Evolutionary conservation across 2,888 invertebrate species (phyloP).

Genomic region (Noctua janthe): DNA sequence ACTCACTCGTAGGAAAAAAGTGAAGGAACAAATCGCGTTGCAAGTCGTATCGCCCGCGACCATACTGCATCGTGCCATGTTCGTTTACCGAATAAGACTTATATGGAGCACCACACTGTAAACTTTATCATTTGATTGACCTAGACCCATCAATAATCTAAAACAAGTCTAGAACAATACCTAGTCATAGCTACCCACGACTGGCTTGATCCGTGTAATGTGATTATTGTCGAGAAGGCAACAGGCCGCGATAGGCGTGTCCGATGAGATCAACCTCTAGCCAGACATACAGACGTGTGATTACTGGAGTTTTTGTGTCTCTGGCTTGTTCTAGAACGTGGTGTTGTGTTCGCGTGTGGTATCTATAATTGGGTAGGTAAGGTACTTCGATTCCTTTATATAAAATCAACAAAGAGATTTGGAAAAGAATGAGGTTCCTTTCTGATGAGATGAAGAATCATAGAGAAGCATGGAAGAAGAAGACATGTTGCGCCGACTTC

Average conservation of each 20-base stretch:
- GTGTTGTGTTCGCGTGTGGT: background rate
- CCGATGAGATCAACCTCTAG: slow-evolving; percentile 50
- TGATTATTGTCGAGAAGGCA: slow-evolving; percentile 14
- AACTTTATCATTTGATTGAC: background rate
- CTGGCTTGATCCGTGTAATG: slow-evolving; percentile 16
- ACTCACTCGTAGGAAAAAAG: no score
- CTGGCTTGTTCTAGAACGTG: background rate
- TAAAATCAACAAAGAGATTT: background rate
- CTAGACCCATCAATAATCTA: slow-evolving; percentile 20
- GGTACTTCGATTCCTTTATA: background rate
- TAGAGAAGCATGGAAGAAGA: no score
- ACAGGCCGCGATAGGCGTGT: slow-evolving; percentile 48
- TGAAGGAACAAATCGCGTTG: no score
- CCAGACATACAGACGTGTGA: slow-evolving; percentile 30
- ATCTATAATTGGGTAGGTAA: background rate
- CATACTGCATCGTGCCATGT: background rate
- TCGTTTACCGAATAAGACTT: no score
- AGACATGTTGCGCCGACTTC: no score
- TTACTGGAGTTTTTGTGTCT: slow-evolving; percentile 43
- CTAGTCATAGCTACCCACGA: slow-evolving; percentile 12
- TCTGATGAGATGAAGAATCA: no score
- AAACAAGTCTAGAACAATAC: slow-evolving; percentile 14
- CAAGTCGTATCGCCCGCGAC: background rate
- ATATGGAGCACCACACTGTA: background rate
- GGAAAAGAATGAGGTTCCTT: no score